Conservation (phyloP, 2,113 vertebrate species). For the Tauraco erythrolophus region DNA sequence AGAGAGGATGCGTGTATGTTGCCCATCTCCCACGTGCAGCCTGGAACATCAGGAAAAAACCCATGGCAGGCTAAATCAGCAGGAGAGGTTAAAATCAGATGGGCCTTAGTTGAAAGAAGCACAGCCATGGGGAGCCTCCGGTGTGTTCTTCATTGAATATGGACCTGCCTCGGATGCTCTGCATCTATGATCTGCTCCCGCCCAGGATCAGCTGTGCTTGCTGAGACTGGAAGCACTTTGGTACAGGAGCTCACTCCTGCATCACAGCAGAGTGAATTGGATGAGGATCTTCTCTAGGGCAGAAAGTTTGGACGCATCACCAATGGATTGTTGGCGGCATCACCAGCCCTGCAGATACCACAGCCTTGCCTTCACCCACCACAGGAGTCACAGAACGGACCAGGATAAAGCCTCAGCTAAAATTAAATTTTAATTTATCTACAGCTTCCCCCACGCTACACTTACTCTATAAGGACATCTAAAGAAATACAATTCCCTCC, state of each 20-base stretch:
- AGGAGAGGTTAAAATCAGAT: not conserved
- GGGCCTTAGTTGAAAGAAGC: not conserved
- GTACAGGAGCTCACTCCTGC: not conserved
- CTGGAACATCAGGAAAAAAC: not conserved
- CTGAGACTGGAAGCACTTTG: not conserved
- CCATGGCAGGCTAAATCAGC: not conserved
- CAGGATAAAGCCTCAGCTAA: not conserved
- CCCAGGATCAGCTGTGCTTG: not conserved
- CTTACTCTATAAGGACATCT: not conserved
- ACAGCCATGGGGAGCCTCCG: not conserved
- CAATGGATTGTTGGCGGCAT: not conserved
- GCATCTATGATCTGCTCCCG: not conserved
- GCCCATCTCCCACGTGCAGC: not conserved
- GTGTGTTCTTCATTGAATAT: not conserved
- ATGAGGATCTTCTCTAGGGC: not conserved
- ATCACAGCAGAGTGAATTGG: not conserved
- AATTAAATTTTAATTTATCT: not conserved
- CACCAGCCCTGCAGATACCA: not conserved
- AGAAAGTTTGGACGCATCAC: not conserved
- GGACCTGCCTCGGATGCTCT: not conserved
- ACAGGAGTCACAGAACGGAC: not conserved
- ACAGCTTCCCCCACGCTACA: not conserved
- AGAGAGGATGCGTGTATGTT: fast-evolving
- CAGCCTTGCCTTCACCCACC: not conserved
- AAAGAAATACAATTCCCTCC: not conserved